A percentile compares a stretch with the other conserved stretches of the same genome.
Conservation (phyloP, 1,140 invertebrate genomes). For the Danaus melanippus region DNA sequence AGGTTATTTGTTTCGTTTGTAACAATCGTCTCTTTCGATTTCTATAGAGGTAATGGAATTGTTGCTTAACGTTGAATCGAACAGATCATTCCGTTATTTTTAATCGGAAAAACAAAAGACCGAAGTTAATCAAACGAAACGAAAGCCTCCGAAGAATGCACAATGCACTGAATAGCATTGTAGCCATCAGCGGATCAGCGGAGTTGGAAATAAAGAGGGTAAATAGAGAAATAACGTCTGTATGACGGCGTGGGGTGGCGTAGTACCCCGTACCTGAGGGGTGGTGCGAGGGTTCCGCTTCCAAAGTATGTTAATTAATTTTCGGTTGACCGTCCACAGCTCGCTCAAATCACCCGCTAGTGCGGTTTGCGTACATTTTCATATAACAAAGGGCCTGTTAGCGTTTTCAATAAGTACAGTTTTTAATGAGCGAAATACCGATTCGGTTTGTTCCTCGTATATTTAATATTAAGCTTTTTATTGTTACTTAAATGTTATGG, state of each 20-base stretch:
- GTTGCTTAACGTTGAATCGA: no score
- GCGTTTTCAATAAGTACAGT: conserved; percentile 40
- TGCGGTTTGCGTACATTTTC: conserved; percentile 61
- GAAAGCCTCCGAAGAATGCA: conserved; percentile 1
- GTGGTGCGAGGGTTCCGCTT: conserved; percentile 45
- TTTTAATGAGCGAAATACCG: conserved; percentile 32
- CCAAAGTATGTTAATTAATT: conserved; percentile 71
- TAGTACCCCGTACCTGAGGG: conserved; percentile 41
- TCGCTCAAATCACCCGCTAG: conserved; percentile 49
- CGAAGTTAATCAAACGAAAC: no score
- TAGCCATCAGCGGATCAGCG: conserved; percentile 17
- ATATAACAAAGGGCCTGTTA: conserved; percentile 51
- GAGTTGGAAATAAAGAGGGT: conserved; percentile 21
- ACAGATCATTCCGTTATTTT: no score
- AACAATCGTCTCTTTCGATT: no score
- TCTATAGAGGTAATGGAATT: no score
- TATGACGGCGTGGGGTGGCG: conserved; percentile 25
- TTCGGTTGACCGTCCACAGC: conserved; percentile 61
- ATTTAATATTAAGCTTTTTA: no score
- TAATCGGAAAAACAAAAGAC: no score
- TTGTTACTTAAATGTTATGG: no score
- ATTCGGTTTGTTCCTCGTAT: conserved; percentile 7
- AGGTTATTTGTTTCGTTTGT: no score
- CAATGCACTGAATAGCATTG: conserved; percentile 3
- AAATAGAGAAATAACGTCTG: conserved; percentile 48